A percentile compares a stretch with the other conserved stretches of the same genome.
phyloP scores from a whole-genome alignment of 2,113 vertebrate species.

The Hippotragus niger region DNA sequence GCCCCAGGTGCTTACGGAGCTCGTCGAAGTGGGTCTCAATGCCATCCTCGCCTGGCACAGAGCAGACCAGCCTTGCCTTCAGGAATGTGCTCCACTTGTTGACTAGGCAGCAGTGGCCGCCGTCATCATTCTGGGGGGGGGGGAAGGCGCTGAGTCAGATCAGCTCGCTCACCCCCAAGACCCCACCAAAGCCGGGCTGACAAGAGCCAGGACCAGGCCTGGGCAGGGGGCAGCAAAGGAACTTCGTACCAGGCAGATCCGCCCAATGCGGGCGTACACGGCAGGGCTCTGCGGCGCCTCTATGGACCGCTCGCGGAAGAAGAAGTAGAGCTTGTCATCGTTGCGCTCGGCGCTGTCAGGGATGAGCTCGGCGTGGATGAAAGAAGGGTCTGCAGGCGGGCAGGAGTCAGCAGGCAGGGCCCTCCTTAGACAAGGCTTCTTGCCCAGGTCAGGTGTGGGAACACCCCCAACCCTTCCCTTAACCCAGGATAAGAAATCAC shows the following conservation, averaged over 20 bases:
- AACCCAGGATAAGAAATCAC: background rate
- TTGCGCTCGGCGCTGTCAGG: slow-evolving; percentile 97
- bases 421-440: background rate
- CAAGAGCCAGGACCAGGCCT: background rate
- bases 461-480: background rate
- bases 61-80: slow-evolving; percentile 97
- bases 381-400: slow-evolving; percentile 90
- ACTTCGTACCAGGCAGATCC: slow-evolving; percentile 93
- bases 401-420: background rate
- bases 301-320: slow-evolving; percentile 96
- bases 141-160: background rate
- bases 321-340: slow-evolving; percentile 99
- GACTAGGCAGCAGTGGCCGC: slow-evolving; percentile 97
- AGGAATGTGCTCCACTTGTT: slow-evolving; percentile 99
- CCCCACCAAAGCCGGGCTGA: background rate
- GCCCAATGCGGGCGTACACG: slow-evolving; percentile 94
- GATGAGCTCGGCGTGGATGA: slow-evolving; percentile 95
- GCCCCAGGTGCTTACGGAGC: slow-evolving; percentile 88
- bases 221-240: background rate
- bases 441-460: background rate
- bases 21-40: slow-evolving; percentile 98
- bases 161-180: background rate
- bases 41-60: slow-evolving; percentile 92
- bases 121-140: slow-evolving; percentile 91
- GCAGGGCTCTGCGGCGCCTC: slow-evolving; percentile 95